Evolutionary conservation across 2,888 invertebrate species (phyloP).

Genomic region (Lypha dubia): DNA sequence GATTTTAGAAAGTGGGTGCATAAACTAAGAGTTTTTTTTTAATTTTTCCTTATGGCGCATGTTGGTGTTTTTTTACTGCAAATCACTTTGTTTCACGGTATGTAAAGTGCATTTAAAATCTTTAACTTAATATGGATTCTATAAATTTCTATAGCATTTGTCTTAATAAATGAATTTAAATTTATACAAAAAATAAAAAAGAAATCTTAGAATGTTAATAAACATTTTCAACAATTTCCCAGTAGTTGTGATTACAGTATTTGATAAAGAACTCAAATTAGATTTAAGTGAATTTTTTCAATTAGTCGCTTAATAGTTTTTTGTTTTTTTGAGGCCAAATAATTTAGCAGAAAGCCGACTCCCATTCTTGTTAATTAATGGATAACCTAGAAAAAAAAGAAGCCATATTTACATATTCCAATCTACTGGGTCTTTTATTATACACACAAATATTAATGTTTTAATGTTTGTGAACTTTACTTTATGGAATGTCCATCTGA

Average conservation of each 20-base stretch:
- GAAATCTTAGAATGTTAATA: constrained; percentile 1
- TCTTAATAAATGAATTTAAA: background rate
- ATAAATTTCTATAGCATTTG: constrained; percentile 26
- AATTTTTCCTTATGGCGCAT: too few species aligned
- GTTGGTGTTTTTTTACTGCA: background rate
- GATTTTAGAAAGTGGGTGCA: too few species aligned
- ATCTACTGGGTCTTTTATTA: background rate
- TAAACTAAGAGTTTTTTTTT: too few species aligned
- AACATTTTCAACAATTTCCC: background rate
- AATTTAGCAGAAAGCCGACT: background rate
- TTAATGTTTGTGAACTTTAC: background rate
- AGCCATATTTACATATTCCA: background rate
- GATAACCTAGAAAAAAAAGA: too few species aligned
- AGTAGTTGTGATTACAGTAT: background rate
- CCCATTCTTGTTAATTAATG: too few species aligned
- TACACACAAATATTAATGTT: too few species aligned
- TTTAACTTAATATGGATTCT: background rate
- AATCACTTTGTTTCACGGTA: background rate
- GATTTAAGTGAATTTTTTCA: too few species aligned
- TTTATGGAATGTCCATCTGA: background rate
- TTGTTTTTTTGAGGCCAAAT: too few species aligned
- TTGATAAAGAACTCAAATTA: too few species aligned
- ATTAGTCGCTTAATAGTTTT: too few species aligned
- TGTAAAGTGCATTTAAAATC: background rate
- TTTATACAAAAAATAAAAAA: background rate